A percentile compares a stretch with the other conserved stretches of the same genome.
Conservation (phyloP, 2,113 vertebrate species). For the Clarias gariepinus region DNA sequence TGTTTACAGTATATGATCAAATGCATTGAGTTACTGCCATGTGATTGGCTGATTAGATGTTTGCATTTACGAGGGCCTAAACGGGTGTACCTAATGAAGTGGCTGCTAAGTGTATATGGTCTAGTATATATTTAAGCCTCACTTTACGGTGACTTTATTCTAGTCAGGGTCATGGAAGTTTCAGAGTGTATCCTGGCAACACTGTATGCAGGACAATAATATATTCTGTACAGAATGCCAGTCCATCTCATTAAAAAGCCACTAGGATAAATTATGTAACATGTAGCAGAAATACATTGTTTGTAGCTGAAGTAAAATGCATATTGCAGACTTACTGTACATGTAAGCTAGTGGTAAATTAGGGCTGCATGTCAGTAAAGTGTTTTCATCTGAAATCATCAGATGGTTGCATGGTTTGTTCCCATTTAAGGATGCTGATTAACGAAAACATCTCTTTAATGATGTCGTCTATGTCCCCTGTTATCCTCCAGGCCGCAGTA, state of each 20-base stretch:
- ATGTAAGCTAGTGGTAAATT: neutral
- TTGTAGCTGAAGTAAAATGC: neutral
- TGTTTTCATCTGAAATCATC: neutral
- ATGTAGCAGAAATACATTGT: neutral
- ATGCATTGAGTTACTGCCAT: too few relatives aligned
- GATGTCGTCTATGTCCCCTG: neutral
- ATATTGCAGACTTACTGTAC: neutral
- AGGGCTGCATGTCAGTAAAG: neutral
- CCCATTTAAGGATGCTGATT: neutral
- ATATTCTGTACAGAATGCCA: neutral
- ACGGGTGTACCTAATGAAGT: too few relatives aligned
- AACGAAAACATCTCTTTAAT: neutral
- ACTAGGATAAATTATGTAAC: neutral
- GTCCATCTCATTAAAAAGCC: neutral
- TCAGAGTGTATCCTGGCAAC: neutral
- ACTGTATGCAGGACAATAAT: neutral
- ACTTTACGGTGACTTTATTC: neutral
- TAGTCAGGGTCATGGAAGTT: neutral
- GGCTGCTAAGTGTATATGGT: neutral
- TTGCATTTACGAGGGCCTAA: too few relatives aligned
- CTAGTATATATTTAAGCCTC: neutral
- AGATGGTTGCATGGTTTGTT: neutral
- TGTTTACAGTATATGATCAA: too few relatives aligned
- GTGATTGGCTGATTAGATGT: too few relatives aligned
- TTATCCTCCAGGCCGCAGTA: slow-evolving; percentile 73